Percentiles rank a stretch among this genome's conserved stretches.
Evolutionary conservation across 2,113 vertebrate species (phyloP).

Genomic region (Cottus gobio): DNA sequence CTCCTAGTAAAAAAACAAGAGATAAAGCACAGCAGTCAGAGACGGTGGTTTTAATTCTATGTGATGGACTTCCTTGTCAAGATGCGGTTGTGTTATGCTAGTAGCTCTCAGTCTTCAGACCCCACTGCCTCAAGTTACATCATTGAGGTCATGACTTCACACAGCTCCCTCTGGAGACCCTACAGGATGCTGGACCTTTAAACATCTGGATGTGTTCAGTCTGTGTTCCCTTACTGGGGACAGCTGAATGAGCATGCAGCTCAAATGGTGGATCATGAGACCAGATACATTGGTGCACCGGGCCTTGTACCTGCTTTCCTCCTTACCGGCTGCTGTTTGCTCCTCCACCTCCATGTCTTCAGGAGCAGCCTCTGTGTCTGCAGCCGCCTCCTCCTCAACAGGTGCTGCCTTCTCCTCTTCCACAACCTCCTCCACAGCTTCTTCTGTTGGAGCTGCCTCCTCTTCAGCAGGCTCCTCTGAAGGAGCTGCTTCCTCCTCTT

Average conservation of each 20-base stretch:
- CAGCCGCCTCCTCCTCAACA: not conserved
- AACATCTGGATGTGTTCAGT: not conserved
- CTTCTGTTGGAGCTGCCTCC: not conserved
- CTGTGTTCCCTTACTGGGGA: not conserved
- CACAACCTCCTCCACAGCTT: not conserved
- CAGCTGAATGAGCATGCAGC: not conserved
- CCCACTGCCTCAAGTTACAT: not conserved
- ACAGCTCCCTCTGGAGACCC: not conserved
- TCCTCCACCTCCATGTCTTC: slow-evolving; percentile 22
- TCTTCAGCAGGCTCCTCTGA: slow-evolving; percentile 47
- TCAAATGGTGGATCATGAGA: not conserved
- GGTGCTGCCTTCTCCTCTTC: slow-evolving; percentile 12
- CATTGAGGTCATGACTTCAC: not conserved
- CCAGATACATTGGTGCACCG: not conserved
- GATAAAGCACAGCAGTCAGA: not conserved
- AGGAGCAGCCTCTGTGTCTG: not conserved
- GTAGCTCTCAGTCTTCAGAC: not conserved
- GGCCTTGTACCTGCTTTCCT: not conserved
- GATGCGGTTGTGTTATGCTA: not conserved
- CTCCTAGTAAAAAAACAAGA: not conserved
- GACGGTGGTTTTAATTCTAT: not conserved
- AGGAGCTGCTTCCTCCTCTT: slow-evolving; percentile 25
- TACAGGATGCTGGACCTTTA: not conserved
- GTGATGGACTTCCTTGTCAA: not conserved
- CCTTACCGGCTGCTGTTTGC: slow-evolving; percentile 44